Evolutionary conservation across 2,888 invertebrate species (phyloP), one percentile per base, ranked within the genome.

Genomic region (Hipparchia semele): DNA sequence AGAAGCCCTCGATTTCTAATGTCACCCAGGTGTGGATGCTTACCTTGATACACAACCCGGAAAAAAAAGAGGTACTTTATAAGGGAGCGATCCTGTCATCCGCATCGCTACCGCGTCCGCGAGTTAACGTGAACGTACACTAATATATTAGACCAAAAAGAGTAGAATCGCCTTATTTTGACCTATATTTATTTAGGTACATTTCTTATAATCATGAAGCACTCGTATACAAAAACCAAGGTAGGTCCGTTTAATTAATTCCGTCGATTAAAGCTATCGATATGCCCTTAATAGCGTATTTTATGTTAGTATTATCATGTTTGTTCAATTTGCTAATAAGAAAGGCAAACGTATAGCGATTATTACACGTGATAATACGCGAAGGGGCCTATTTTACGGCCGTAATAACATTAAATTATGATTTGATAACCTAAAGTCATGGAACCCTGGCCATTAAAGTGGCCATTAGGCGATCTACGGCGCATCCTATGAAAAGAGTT

Each of bases 341-440:
- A 70, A 72, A 74, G 70, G 72, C 68, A 68, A 70, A 67, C 70
- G 68, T 59, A 75, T 59, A 62, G 49, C 13, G 62, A 56, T 70
- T 67, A 80, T 80, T 83, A 81, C 81, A 82, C 83, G 81, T 78
- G 79, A 78, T 74, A 78, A 80, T 83, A 80, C 79, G 74, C 76
- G 83, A 79, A 71, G 65, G 71, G 70, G 72, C 70, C 70, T 68
- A 66, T 71, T 77, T 77, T 74, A 77, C 71, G 75, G 62, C 61
- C 51, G 71, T 74, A 74, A 77, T 75, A 75, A 77, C 72, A 73
- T 74, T 75, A 77, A 75, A 77, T 75, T 77, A 75, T 75, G 72
- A 75, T 76, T 75, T 76, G 76, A 76, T 76, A 76, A 75, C 75
- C 73, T 75, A 68, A 76, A 73, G 65, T 72, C 70, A 72, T 75